These are phyloP conservation scores for Scotopteryx bipunctaria DNA, from an alignment of 2,888 invertebrate species.

Conservation along the genomic window DNA sequence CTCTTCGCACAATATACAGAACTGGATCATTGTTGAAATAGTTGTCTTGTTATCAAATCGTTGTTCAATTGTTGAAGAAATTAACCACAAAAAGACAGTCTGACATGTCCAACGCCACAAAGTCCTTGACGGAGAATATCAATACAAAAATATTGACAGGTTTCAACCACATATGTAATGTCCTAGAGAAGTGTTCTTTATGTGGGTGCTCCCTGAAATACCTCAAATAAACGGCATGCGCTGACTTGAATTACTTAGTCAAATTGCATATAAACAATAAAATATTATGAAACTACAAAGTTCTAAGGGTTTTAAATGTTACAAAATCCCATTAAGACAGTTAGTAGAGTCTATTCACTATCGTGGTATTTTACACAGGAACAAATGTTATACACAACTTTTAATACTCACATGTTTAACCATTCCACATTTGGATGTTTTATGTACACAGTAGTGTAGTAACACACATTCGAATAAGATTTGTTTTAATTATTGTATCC, in stretches of 20 bases:
- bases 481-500: constrained; percentile 13
- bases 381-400: constrained; percentile 61
- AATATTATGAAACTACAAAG: too few species aligned
- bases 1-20: constrained; percentile 34
- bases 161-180: too few species aligned
- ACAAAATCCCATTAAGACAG: too few species aligned
- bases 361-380: constrained; percentile 3
- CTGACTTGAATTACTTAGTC: too few species aligned
- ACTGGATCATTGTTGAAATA: constrained; percentile 21
- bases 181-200: too few species aligned
- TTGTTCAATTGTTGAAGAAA: constrained; percentile 11
- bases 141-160: too few species aligned
- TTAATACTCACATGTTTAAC: constrained; percentile 74
- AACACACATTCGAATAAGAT: constrained; percentile 6
- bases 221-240: too few species aligned
- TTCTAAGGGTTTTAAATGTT: not conserved
- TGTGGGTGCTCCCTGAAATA: too few species aligned
- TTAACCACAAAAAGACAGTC: not conserved
- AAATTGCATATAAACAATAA: too few species aligned
- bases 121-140: too few species aligned
- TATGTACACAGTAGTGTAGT: constrained; percentile 22
- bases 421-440: constrained; percentile 61
- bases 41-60: constrained; percentile 7
- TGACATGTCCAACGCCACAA: not conserved
- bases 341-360: too few species aligned